phyloP scores from a whole-genome alignment of 2,113 vertebrate species.

The Heptranchias perlo region DNA sequence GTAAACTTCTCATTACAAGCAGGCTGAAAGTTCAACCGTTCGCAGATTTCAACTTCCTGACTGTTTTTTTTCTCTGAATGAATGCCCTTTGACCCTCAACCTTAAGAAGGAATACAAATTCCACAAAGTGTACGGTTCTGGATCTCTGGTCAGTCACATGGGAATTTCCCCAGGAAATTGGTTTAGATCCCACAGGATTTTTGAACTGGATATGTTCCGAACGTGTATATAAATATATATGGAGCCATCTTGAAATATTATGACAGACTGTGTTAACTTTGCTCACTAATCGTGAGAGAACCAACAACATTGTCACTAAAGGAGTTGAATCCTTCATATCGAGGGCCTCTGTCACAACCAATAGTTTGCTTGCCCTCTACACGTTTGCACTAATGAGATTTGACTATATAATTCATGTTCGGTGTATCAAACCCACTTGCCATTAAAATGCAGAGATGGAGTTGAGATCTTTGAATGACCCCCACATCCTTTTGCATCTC shows the following conservation, averaged over 20 bases:
- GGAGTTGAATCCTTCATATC: not conserved
- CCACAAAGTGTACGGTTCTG: not conserved
- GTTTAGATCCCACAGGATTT: not conserved
- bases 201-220: not conserved
- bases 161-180: not conserved
- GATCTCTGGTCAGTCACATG: not conserved
- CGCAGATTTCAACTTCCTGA: not conserved
- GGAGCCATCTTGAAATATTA: not conserved
- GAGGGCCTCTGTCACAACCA: not conserved
- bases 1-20: not conserved
- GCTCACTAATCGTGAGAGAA: not conserved
- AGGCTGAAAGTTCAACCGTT: not conserved
- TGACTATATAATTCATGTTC: not conserved
- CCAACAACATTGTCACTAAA: not conserved
- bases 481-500: not conserved
- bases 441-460: not conserved
- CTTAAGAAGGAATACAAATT: not conserved
- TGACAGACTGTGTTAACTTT: not conserved
- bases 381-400: not conserved
- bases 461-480: slow-evolving; percentile 14
- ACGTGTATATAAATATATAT: not conserved
- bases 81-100: not conserved
- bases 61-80: not conserved
- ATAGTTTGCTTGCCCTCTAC: not conserved
- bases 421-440: not conserved